These are phyloP conservation scores for Nibea coibor DNA, from an alignment of 2,113 vertebrate genomes.

Conservation along the genomic window DNA sequence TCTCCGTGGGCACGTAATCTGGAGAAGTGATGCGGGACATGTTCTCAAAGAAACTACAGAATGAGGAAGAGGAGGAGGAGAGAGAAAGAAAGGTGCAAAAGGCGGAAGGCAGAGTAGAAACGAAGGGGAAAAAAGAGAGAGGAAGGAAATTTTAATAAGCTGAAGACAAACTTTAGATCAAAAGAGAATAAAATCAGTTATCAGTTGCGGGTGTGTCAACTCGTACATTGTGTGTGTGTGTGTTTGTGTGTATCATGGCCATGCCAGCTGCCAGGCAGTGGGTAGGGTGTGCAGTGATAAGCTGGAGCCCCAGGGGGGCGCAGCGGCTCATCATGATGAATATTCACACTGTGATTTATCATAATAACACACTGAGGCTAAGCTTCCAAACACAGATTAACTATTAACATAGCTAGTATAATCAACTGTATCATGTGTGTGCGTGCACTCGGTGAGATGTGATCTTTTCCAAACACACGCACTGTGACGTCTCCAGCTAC, in stretches of 20 bases:
- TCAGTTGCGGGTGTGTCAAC: conserved; percentile 9
- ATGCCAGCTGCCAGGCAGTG: conserved; percentile 27
- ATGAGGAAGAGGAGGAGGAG: neutral
- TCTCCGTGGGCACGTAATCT: conserved; percentile 82
- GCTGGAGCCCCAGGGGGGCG: conserved; percentile 37
- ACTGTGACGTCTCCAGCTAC: conserved; percentile 19
- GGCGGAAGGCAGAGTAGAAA: conserved; percentile 20
- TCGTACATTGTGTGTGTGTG: conserved; percentile 11
- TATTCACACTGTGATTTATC: conserved; percentile 71
- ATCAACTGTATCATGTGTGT: conserved; percentile 40
- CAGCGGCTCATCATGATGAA: conserved; percentile 62
- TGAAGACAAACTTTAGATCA: conserved; percentile 67
- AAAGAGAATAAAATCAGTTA: conserved; percentile 52
- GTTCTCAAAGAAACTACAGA: conserved; percentile 81
- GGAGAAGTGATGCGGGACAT: conserved; percentile 77
- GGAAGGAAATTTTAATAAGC: conserved; percentile 30
- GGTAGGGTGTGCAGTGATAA: conserved; percentile 67
- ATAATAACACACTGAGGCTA: conserved; percentile 71
- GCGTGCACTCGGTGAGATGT: conserved; percentile 10
- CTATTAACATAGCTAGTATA: conserved; percentile 42
- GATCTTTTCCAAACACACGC: conserved; percentile 18
- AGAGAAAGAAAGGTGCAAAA: neutral
- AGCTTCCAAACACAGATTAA: conserved; percentile 66
- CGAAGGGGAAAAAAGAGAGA: neutral
- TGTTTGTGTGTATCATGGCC: neutral